Evolutionary conservation across 2,888 invertebrate genomes (phyloP).

Genomic region (Omphaloscelis lunosa): DNA sequence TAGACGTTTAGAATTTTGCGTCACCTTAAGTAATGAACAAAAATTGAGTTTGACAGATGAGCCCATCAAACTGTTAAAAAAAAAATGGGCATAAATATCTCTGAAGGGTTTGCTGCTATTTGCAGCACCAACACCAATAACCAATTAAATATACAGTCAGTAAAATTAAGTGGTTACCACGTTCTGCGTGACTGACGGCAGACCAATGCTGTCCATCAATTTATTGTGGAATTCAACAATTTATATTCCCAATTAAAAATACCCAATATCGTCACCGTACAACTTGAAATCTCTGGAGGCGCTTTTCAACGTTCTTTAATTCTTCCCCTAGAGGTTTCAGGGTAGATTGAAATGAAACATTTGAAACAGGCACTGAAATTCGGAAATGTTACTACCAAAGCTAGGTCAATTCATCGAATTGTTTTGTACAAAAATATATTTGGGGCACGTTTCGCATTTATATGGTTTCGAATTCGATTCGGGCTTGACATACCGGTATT

Average conservation of each 20-base stretch:
- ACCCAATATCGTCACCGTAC: background rate
- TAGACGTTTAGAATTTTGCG: background rate
- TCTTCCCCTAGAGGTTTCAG: background rate
- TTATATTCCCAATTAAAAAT: background rate
- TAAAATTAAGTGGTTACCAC: background rate
- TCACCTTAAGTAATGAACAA: background rate
- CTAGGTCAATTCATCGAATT: constrained; percentile 4
- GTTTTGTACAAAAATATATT: constrained; percentile 1
- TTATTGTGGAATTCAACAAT: background rate
- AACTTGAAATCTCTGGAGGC: background rate
- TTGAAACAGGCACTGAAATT: constrained; percentile 8
- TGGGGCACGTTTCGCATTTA: background rate
- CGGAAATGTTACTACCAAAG: constrained; percentile 7
- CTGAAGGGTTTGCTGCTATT: background rate
- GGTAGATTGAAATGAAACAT: constrained; percentile 9
- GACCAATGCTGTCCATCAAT: background rate
- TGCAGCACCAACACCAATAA: background rate
- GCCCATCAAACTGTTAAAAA: background rate
- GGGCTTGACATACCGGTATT: no score
- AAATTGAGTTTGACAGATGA: background rate
- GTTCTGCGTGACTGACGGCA: background rate
- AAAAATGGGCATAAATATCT: background rate
- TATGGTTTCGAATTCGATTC: constrained; percentile 21
- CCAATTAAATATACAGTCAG: background rate
- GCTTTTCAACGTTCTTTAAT: constrained; percentile 1